Percentiles rank a stretch among this genome's conserved stretches.
phyloP scores from a whole-genome alignment of 2,888 invertebrate species.

The Mantis religiosa region DNA sequence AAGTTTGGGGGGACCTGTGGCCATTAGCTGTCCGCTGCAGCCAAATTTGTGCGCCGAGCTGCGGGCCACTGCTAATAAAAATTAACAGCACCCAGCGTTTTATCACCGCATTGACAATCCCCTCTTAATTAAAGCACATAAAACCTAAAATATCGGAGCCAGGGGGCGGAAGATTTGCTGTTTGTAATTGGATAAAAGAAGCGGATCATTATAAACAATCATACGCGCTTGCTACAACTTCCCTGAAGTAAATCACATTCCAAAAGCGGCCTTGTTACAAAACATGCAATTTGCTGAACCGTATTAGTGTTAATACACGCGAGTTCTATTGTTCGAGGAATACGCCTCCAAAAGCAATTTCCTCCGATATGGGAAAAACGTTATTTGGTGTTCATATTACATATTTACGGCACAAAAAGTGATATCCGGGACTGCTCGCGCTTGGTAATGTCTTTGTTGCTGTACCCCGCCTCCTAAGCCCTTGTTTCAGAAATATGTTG shows the following conservation, averaged over 20 bases:
- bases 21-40: neutral
- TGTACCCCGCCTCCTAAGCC: too few relatives aligned
- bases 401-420: neutral
- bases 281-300: neutral
- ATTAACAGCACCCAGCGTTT: neutral
- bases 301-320: neutral
- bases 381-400: neutral
- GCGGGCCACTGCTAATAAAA: conserved; percentile 1
- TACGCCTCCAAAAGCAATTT: neutral
- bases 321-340: neutral
- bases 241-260: neutral
- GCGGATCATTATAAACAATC: neutral
- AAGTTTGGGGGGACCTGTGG: neutral
- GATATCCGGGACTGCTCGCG: neutral
- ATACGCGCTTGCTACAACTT: neutral
- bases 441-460: too few relatives aligned
- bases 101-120: conserved; percentile 6
- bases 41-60: conserved; percentile 5
- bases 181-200: neutral
- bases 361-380: neutral
- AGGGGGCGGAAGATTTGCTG: neutral
- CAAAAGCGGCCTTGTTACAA: too few relatives aligned
- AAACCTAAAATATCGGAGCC: neutral
- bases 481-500: too few relatives aligned
- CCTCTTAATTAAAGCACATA: conserved; percentile 10